Base-by-base conservation (phyloP, 2,888 invertebrate species). In the Melinaea marsaeus region DNA sequence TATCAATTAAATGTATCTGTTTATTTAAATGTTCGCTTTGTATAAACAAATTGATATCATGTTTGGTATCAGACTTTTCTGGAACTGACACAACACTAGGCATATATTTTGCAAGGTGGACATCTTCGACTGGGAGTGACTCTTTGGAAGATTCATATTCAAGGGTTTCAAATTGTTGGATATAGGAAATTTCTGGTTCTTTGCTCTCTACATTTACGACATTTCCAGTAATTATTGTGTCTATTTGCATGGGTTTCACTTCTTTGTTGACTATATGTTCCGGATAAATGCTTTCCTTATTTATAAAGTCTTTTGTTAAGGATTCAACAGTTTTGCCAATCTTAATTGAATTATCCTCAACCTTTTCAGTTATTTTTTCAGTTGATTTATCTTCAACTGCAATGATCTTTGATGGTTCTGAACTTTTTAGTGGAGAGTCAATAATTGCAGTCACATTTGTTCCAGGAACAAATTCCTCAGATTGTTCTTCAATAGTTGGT, bases 401-500 rank as follows among this genome's bases (percentile, higher is more conserved):
- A 51, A 22, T 9, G 32, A 32, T 32, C 7, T 32, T 4, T 7
- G 37, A 13, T 32, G 32, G 6, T 45, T 47, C 11, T 46, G 54
- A 57, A 42, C 66, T 58, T 4, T 68, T 62, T 48, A 86, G 70
- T 60, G 80, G 78, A 0, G 84, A 72, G 63, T 81, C 75, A 57
- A 84, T 80, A 58, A 81, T 78, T 62, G 84, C 77, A 46, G 78
- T 79, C 0, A 84, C 69, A 46, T 81, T 83, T 1, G 82, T 74
- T 32, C 81, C 79, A 13, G 85, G 80, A 46, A 80, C 56, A 63
- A 71, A 82, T 64, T 83, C 80, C 62, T 94, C 94, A 76, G 78
- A 79, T 47, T 72, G 69, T 64, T 79, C 78, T 68, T 96, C 96
- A 56, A 95, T 91, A 0, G 95, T 84, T 84, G 95, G 94, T 82